phyloP scores from a whole-genome alignment of 1,140 invertebrate species.

The Drosophila pruinosa region DNA sequence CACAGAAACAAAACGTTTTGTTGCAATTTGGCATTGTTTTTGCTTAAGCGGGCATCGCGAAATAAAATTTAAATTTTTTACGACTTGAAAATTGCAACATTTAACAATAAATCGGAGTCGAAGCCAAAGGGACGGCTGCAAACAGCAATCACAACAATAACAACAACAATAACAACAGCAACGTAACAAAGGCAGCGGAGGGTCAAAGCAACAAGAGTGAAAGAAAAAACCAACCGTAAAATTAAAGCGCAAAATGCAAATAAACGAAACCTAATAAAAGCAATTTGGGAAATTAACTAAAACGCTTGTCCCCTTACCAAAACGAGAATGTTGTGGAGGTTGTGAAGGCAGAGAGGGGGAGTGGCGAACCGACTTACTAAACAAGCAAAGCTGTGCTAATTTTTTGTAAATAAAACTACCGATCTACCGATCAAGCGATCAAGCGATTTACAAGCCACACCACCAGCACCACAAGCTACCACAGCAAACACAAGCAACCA shows the following conservation, averaged over 20 bases:
- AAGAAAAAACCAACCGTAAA: conserved; percentile 56
- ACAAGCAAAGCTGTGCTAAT: conserved; percentile 80
- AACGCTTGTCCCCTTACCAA: conserved; percentile 45
- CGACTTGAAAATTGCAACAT: conserved; percentile 76
- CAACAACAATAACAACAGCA: conserved; percentile 14
- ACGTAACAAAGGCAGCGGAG: conserved; percentile 60
- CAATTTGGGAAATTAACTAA: conserved; percentile 80
- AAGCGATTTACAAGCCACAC: conserved; percentile 31
- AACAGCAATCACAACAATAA: conserved; percentile 21
- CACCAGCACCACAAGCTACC: conserved; percentile 9
- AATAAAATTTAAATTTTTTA: conserved; percentile 61
- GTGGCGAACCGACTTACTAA: conserved; percentile 35
- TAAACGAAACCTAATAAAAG: conserved; percentile 82
- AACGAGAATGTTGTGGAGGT: conserved; percentile 17
- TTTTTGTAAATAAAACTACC: conserved; percentile 82
- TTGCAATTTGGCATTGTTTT: conserved; percentile 52
- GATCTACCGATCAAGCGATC: conserved; percentile 53
- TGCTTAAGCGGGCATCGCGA: not conserved
- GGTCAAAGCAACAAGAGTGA: conserved; percentile 46
- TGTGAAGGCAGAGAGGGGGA: not conserved
- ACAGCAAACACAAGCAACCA: conserved; percentile 18
- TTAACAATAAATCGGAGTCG: conserved; percentile 51
- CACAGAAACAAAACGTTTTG: conserved; percentile 38
- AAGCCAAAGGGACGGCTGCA: conserved; percentile 4
- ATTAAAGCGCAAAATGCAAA: conserved; percentile 82